phyloP scores from a whole-genome alignment of 2,113 vertebrate genomes.

The Brachypteracias leptosomus region DNA sequence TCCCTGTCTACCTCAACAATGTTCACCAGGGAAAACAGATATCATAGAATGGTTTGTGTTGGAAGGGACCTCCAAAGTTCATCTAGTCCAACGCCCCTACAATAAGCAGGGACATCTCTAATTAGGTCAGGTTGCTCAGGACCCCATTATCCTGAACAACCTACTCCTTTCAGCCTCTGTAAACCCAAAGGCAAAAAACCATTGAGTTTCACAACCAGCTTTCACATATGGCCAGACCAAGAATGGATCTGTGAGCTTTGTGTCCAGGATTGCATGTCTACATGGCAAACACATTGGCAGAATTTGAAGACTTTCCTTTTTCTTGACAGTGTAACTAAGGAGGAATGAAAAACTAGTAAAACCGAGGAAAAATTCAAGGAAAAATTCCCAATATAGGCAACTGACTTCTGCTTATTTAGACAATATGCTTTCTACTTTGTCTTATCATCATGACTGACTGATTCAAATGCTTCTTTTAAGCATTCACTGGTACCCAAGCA shows the following conservation, averaged over 20 bases:
- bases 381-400: neutral
- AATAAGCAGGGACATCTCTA: too few relatives aligned
- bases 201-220: neutral
- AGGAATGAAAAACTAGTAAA: neutral
- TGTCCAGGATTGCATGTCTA: neutral
- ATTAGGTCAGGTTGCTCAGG: too few relatives aligned
- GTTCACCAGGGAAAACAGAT: too few relatives aligned
- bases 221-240: neutral
- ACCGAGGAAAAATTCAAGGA: neutral
- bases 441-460: neutral
- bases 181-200: neutral
- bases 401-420: neutral
- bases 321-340: neutral
- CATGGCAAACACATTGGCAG: neutral
- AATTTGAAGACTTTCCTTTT: neutral
- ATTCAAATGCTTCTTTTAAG: neutral
- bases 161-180: rapidly evolving
- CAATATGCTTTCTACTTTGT: neutral
- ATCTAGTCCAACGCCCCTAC: too few relatives aligned
- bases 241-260: neutral
- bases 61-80: too few relatives aligned
- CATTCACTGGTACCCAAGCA: neutral
- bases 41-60: too few relatives aligned
- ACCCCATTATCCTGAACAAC: neutral
- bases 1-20: neutral